Percentiles rank a stretch among this genome's conserved stretches.
Evolutionary conservation across 30 jellyfish, hydroid and myxozoan genomes (phyloP).

Genomic region (Chrysaora quinquecirrha): DNA sequence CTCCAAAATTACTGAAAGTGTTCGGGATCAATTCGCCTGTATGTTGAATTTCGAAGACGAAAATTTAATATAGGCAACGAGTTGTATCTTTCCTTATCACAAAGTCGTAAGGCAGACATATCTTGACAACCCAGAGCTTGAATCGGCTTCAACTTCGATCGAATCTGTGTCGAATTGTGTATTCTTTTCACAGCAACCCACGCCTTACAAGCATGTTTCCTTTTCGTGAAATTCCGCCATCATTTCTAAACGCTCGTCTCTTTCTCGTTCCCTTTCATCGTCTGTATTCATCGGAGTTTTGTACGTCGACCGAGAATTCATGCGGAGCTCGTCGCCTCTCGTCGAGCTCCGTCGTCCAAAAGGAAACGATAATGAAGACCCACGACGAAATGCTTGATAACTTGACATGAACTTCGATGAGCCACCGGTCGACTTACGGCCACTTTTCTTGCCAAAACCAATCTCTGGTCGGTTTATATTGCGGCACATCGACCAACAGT

Average conservation of each 20-base stretch:
- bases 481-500: slow-evolving; percentile 63
- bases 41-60: too few species aligned
- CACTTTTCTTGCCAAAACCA: slow-evolving; percentile 10
- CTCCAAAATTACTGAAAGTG: too few species aligned
- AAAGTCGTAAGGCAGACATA: too few species aligned
- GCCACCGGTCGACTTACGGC: slow-evolving; percentile 53
- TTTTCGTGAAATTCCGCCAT: slow-evolving; percentile 45
- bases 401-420: slow-evolving; percentile 49
- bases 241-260: slow-evolving; percentile 45
- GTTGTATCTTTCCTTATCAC: too few species aligned
- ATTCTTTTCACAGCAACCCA: not conserved
- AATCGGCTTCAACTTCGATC: too few species aligned
- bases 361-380: slow-evolving; percentile 91
- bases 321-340: slow-evolving; percentile 78
- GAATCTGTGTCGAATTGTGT: too few species aligned
- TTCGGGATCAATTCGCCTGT: too few species aligned
- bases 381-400: slow-evolving; percentile 91
- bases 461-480: slow-evolving; percentile 62
- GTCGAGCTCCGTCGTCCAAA: slow-evolving; percentile 87
- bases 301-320: slow-evolving; percentile 79
- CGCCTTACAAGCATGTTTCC: slow-evolving; percentile 70
- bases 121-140: too few species aligned
- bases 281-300: slow-evolving; percentile 82
- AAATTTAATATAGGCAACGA: too few species aligned
- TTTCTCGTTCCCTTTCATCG: slow-evolving; percentile 75